Percentiles rank a stretch among this genome's conserved stretches.
These are phyloP conservation scores for Odocoileus hemionus DNA, from an alignment of 2,113 vertebrate genomes.

Conservation along the genomic window DNA sequence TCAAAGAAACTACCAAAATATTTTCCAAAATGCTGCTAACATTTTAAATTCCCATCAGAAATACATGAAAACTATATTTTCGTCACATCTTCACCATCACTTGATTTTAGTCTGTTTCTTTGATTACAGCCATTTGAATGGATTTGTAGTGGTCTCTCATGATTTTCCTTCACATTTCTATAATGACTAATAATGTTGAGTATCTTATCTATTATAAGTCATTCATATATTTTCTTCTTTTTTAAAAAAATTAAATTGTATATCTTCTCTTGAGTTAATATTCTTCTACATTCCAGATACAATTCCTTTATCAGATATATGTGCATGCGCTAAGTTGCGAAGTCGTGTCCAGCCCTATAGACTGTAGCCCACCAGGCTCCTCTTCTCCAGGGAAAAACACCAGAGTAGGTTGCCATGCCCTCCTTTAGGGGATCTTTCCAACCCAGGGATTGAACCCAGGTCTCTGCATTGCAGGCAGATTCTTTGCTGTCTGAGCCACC, in stretches of 20 bases:
- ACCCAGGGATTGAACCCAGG: background rate
- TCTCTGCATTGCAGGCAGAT: background rate
- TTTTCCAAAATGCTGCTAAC: background rate
- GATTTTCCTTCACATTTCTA: background rate
- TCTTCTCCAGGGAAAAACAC: background rate
- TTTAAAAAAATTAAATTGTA: background rate
- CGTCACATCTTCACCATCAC: background rate
- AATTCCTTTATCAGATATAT: background rate
- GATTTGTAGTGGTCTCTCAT: background rate
- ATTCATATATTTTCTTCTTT: background rate
- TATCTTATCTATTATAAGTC: background rate
- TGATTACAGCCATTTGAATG: background rate
- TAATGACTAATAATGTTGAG: background rate
- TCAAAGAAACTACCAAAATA: background rate
- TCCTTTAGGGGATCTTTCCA: background rate
- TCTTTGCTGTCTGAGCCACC: background rate
- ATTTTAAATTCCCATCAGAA: background rate
- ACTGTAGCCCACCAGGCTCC: background rate
- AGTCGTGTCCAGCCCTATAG: background rate
- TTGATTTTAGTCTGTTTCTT: background rate
- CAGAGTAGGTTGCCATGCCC: background rate
- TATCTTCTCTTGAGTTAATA: background rate
- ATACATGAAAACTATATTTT: background rate
- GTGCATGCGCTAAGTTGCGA: fast-evolving
- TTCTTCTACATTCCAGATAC: background rate